Evolutionary conservation across 1,140 invertebrate species (phyloP), one percentile per base, ranked within the genome.

Genomic region (Orius insidiosus): DNA sequence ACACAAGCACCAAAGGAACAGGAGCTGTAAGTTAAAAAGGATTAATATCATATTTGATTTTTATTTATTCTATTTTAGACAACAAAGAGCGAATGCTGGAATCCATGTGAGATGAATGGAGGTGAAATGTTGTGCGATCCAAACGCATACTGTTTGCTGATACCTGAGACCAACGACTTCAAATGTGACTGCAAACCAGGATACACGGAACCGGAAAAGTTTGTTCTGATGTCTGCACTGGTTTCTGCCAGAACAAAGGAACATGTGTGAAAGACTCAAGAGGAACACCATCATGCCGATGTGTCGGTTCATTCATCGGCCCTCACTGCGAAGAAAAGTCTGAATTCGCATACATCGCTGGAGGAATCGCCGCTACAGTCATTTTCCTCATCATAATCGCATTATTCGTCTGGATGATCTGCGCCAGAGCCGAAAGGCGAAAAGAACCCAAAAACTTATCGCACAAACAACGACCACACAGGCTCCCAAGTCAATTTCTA

Each of bases 321-420:
- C 78, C 81, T 52, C 78, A 81, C 48, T 93, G 86, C 57, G 72
- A 79, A 3, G 84, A 88, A 54, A 92, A 92, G 60, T 89, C 85
- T 1, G 85, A 92, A 57, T 93, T 94, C 61, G 86, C 88, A 3
- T 94, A 93, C 61, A 89, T 93, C 49, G 87, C 86, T 14, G 85
- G 86, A 8, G 88, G 89, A 11, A 89, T 93, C 50, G 85, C 88
- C 16, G 85, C 83, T 11, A 81, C 83, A 9, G 87, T 93, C 14
- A 82, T 90, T 49, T 78, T 93, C 55, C 80, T 93, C 48, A 92
- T 94, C 51, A 76, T 94, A 54, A 76, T 93, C 47, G 85, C 90
- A 3, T 69, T 94, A 31, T 74, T 94, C 10, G 85, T 94, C 43
- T 94, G 89, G 88, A 94, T 94, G 89, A 94, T 94, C 56, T 94